Percentiles rank a stretch among this genome's conserved stretches.
These are phyloP conservation scores for Pagetopsis macropterus DNA, from an alignment of 2,797 vertebrate genomes.

Conservation along the genomic window DNA sequence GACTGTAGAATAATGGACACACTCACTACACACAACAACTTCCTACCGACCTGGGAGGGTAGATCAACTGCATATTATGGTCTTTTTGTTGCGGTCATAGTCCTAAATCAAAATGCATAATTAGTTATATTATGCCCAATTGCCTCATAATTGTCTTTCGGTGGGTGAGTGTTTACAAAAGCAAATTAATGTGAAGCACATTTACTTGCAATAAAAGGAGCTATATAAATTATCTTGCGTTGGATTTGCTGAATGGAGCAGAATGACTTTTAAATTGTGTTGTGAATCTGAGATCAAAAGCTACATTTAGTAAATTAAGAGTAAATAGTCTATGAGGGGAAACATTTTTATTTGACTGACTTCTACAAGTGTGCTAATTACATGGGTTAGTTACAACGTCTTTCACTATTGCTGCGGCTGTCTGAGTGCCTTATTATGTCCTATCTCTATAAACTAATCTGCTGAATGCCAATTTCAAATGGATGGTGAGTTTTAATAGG, in stretches of 20 bases:
- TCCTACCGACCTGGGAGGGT: not conserved
- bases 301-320: not conserved
- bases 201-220: not conserved
- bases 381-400: conserved; percentile 30
- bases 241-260: not conserved
- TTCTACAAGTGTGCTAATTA: conserved; percentile 20
- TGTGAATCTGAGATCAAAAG: conserved; percentile 4
- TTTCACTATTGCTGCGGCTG: conserved; percentile 21
- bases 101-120: conserved; percentile 1
- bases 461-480: conserved; percentile 58
- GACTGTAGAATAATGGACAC: conserved; percentile 7
- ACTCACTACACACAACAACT: not conserved
- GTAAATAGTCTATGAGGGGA: not conserved
- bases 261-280: not conserved
- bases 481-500: conserved; percentile 62
- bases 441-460: conserved; percentile 52
- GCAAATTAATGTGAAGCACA: not conserved
- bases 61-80: not conserved
- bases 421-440: conserved; percentile 42
- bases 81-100: not conserved
- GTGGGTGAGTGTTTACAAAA: not conserved
- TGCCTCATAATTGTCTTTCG: not conserved
- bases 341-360: not conserved
- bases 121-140: not conserved
- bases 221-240: conserved; percentile 6